Evolutionary conservation across 1,140 invertebrate species (phyloP).

Genomic region (Luehdorfia chinensis): DNA sequence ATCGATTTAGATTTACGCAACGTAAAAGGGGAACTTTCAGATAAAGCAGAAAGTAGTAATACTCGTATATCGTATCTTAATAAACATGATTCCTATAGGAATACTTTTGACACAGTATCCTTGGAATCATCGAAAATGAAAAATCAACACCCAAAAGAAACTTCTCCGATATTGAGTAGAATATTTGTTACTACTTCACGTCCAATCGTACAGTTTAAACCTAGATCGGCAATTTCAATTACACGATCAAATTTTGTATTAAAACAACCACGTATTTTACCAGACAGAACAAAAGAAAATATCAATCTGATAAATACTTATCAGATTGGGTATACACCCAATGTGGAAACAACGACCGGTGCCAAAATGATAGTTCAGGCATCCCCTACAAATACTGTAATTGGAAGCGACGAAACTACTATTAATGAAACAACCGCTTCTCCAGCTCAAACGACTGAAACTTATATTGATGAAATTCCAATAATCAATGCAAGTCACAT

Average conservation of each 20-base stretch:
- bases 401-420: constrained; percentile 16
- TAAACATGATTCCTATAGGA: background rate
- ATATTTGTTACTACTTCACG: constrained; percentile 54
- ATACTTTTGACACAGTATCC: background rate
- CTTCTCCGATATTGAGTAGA: constrained; percentile 28
- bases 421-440: constrained; percentile 16
- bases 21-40: no score
- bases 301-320: no score
- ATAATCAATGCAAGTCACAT: constrained; percentile 36
- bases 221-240: constrained; percentile 38
- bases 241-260: constrained; percentile 31
- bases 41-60: background rate
- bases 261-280: constrained; percentile 27
- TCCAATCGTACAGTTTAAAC: constrained; percentile 50
- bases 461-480: constrained; percentile 21
- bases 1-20: no score
- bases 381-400: constrained; percentile 29
- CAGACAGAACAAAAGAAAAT: constrained; percentile 18
- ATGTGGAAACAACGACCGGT: constrained; percentile 11
- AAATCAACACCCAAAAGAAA: constrained; percentile 13
- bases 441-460: constrained; percentile 7
- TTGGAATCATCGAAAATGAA: background rate
- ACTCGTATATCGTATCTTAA: background rate
- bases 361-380: constrained; percentile 44
- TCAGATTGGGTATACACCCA: background rate